Evolutionary conservation across 2,113 vertebrate genomes (phyloP).

Genomic region (Alexandromys fortis): DNA sequence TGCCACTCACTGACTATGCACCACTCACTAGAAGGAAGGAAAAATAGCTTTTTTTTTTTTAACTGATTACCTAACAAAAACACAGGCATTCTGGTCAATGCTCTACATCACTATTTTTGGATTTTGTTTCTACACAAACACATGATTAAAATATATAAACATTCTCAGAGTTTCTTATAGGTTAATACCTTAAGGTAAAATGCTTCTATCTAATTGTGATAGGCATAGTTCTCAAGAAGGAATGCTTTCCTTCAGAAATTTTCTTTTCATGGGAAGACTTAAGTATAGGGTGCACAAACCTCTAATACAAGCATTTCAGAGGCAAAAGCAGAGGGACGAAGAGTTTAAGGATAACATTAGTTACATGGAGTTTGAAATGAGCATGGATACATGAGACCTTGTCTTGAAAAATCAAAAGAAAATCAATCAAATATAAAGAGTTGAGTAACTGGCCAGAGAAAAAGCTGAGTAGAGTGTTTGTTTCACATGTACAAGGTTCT

Average conservation of each 20-base stretch:
- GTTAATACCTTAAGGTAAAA: constrained; percentile 22
- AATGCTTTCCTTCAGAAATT: not conserved
- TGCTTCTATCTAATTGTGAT: not conserved
- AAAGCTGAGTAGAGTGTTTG: not conserved
- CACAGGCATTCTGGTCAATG: not conserved
- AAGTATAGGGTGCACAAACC: not conserved
- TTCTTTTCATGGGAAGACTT: not conserved
- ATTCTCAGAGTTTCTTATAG: not conserved
- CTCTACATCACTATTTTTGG: not conserved
- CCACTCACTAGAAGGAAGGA: not conserved
- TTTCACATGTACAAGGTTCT: not conserved
- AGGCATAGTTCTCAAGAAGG: not conserved
- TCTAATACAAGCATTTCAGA: not conserved
- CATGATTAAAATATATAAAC: not conserved
- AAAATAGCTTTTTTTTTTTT: not conserved
- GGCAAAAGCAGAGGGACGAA: rapidly evolving
- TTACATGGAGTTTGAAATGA: not conserved
- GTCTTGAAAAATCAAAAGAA: not conserved
- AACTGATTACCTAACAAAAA: not conserved
- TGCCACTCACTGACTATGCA: not conserved
- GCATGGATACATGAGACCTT: not conserved
- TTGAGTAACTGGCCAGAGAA: not conserved
- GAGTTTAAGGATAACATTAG: no score
- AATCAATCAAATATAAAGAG: not conserved
- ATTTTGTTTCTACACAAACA: not conserved